Evolutionary conservation across 2,888 invertebrate genomes (phyloP).

Genomic region (Ypsolopha scabrella): DNA sequence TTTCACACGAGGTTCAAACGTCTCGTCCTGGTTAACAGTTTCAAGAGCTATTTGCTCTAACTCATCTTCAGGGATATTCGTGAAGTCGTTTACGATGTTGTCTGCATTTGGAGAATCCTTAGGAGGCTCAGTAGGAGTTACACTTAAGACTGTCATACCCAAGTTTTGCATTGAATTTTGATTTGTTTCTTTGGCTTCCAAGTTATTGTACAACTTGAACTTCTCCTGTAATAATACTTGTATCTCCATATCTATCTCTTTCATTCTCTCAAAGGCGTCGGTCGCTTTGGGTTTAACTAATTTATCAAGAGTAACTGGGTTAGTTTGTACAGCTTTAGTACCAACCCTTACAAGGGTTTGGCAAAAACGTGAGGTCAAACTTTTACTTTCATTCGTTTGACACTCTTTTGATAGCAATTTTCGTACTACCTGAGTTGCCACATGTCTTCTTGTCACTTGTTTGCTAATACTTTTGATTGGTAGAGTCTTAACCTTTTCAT

Average conservation of each 20-base stretch:
- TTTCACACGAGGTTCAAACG: slow-evolving; percentile 12
- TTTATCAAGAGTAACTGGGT: slow-evolving; percentile 21
- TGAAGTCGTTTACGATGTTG: slow-evolving; percentile 45
- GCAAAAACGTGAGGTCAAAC: slow-evolving; percentile 19
- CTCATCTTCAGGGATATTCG: slow-evolving; percentile 52
- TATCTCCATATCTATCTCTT: slow-evolving; percentile 71
- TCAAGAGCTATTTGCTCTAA: slow-evolving; percentile 52
- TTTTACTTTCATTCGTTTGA: slow-evolving; percentile 29
- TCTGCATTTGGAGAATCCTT: slow-evolving; percentile 25
- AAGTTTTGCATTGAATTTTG: slow-evolving; percentile 36
- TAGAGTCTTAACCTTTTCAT: slow-evolving; percentile 13
- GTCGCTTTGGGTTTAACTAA: slow-evolving; percentile 18
- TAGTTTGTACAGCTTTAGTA: slow-evolving; percentile 36
- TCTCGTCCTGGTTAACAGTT: slow-evolving; percentile 21
- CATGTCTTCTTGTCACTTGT: slow-evolving; percentile 19
- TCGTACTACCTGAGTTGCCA: slow-evolving; percentile 30
- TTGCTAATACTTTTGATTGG: slow-evolving; percentile 10
- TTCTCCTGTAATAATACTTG: slow-evolving; percentile 69
- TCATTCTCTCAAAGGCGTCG: slow-evolving; percentile 67
- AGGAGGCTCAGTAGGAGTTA: slow-evolving; percentile 21
- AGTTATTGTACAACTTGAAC: slow-evolving; percentile 64
- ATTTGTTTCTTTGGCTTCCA: slow-evolving; percentile 43
- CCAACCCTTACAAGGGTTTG: slow-evolving; percentile 34
- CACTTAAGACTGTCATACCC: slow-evolving; percentile 55
- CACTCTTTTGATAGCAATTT: slow-evolving; percentile 30